These are phyloP conservation scores for Bufotes viridis DNA, from an alignment of 2,797 vertebrate species.

Conservation along the genomic window DNA sequence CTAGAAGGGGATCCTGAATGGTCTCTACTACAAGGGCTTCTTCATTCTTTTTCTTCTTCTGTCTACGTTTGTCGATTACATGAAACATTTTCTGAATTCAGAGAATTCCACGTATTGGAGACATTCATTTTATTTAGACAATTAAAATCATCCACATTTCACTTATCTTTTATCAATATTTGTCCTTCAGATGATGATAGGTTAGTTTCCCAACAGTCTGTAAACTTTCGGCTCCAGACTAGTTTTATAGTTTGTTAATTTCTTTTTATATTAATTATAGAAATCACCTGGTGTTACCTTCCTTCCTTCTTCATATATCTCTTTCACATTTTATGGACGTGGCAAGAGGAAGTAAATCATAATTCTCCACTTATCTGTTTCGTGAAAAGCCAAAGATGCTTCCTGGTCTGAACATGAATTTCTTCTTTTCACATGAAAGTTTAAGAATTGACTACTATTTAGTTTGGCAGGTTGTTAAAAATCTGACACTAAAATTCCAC, in stretches of 20 bases:
- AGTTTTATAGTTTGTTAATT: neutral
- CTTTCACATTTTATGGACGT: constrained; percentile 8
- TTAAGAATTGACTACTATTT: neutral
- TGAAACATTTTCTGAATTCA: too few relatives aligned
- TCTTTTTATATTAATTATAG: neutral
- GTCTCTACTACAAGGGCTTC: too few relatives aligned
- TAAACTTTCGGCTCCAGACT: neutral
- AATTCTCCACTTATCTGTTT: neutral
- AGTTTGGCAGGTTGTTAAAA: constrained; percentile 1
- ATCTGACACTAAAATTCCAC: constrained; percentile 14
- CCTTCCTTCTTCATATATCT: neutral
- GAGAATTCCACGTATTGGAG: too few relatives aligned
- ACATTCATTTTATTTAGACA: neutral
- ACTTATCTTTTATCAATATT: neutral
- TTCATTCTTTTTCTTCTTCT: too few relatives aligned
- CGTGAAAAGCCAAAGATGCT: neutral
- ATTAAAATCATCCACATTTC: neutral
- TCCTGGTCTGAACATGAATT: neutral
- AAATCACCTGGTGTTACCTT: constrained; percentile 7
- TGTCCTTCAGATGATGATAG: too few relatives aligned
- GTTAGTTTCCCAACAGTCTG: neutral
- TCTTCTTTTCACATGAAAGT: neutral
- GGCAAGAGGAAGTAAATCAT: constrained; percentile 4
- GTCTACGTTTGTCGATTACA: too few relatives aligned
- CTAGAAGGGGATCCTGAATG: too few relatives aligned